phyloP scores from a whole-genome alignment of 2,113 vertebrate genomes.

The Willisornis vidua region DNA sequence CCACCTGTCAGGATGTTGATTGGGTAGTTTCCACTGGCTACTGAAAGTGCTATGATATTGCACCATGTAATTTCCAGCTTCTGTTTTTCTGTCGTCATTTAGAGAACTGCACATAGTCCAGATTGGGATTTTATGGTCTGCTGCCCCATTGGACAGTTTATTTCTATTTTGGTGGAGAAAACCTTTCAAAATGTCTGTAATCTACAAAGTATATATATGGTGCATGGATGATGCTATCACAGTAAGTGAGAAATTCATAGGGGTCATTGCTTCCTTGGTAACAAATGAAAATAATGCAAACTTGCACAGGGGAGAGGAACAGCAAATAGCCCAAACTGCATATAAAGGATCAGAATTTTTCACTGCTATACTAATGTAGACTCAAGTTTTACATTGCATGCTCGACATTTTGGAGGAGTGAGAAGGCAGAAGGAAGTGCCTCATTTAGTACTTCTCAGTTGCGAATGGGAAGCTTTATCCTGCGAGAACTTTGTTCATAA shows the following conservation, averaged over 20 bases:
- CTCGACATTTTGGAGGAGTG: background rate
- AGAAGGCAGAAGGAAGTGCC: background rate
- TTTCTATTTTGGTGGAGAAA: conserved; percentile 39
- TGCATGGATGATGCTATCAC: background rate
- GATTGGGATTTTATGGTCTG: conserved; percentile 71
- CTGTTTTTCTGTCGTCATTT: conserved; percentile 54
- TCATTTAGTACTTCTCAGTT: background rate
- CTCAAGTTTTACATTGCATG: background rate
- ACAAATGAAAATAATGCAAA: background rate
- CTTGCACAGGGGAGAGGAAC: background rate
- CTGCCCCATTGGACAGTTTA: conserved; percentile 36
- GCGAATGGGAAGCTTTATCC: background rate
- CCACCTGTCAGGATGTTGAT: conserved; percentile 59
- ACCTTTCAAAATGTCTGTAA: conserved; percentile 61
- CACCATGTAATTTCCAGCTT: conserved; percentile 51
- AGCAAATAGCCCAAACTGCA: background rate
- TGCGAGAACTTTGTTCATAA: background rate
- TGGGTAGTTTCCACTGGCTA: conserved; percentile 47
- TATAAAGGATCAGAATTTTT: background rate
- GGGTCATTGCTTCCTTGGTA: background rate
- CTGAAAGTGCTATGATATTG: conserved; percentile 23
- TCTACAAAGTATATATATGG: conserved; percentile 13
- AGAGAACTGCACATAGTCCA: conserved; percentile 55
- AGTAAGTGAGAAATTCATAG: conserved; percentile 43
- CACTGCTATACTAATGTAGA: background rate